Evolutionary conservation across 2,797 vertebrate genomes (phyloP), one percentile per base, ranked within the genome.

Genomic region (Sebastes paucispinis): DNA sequence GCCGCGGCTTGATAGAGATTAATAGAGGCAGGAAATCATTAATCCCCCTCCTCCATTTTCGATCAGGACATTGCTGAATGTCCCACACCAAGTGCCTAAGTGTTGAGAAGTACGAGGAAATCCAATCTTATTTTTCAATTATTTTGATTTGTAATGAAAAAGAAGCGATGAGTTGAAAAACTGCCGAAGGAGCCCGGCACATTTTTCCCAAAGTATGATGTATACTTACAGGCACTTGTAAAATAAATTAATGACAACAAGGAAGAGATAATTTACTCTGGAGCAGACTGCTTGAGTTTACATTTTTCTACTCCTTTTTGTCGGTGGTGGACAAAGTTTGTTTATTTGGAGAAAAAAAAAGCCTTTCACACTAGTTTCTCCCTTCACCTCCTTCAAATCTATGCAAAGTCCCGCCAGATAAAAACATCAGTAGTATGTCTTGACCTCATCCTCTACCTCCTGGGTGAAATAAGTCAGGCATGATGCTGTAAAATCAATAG

Each of bases 401-500:
- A 83, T 76, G 22, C 24, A 73, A 66, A 63, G 29, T 59, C 71
- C 18, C 34, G 2, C 18, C 9, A 69, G 31, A 82, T 76, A 34
- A 76, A 64, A 77, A 58, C 24, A 77, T 73, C 36, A 82, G 43
- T 67, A 74, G 25, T 52, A 76, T 64, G 70, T 71, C 34, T 69
- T 84, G 81, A 81, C 87, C 63, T 89, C 64, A 24, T 75, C 16
- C 64, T 73, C 69, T 31, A 39, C 72, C 47, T 31, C 60, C 63
- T 73, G 77, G 62, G 69, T 73, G 34, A 86, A 89, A 82, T 84
- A 88, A 85, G n/a, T 88, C 77, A 83, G 75, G 50, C 62, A 58
- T 77, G 77, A 75, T 82, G 83, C 60, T 75, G 55, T 68, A 78
- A 91, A 92, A 92, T 93, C 89, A 90, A 92, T 91, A 84, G 73